phyloP scores from a whole-genome alignment of 2,888 invertebrate genomes.

The Fragum whitleyi region DNA sequence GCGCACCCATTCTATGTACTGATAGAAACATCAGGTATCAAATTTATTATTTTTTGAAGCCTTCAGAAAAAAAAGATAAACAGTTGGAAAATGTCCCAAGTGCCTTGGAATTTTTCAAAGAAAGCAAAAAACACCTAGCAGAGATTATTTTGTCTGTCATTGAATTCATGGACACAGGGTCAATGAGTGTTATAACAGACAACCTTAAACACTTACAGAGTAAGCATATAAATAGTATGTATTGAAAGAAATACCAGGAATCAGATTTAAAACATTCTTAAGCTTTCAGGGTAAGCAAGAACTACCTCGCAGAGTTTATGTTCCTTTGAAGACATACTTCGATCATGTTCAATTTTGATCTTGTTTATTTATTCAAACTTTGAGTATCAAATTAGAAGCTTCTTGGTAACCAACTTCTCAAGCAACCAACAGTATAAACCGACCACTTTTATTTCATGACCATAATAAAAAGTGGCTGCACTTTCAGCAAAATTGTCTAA shows the following conservation, averaged over 20 bases:
- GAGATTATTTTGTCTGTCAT: conserved; percentile 96
- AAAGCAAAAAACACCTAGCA: conserved; percentile 91
- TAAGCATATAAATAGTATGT: conserved; percentile 81
- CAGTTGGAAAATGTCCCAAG: conserved; percentile 92
- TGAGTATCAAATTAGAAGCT: too few species aligned
- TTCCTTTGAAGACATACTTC: too few species aligned
- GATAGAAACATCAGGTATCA: conserved; percentile 82
- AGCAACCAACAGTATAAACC: too few species aligned
- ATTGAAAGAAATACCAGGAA: conserved; percentile 83
- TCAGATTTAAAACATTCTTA: background rate
- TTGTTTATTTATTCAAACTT: too few species aligned
- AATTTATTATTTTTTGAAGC: background rate
- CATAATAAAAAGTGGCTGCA: too few species aligned
- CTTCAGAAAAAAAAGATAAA: too few species aligned
- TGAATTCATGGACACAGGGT: conserved; percentile 94
- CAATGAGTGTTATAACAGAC: conserved; percentile 89
- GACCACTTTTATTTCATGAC: too few species aligned
- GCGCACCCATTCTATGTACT: conserved; percentile 82
- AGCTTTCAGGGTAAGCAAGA: too few species aligned
- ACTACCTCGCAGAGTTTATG: too few species aligned
- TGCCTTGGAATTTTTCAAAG: conserved; percentile 91
- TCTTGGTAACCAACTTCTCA: too few species aligned
- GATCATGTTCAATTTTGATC: too few species aligned
- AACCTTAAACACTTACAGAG: conserved; percentile 88
- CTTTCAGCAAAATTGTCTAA: too few species aligned